Percentiles rank a stretch among this genome's conserved stretches.
phyloP scores from a whole-genome alignment of 2,797 vertebrate genomes.

The Neostethus bicornis region DNA sequence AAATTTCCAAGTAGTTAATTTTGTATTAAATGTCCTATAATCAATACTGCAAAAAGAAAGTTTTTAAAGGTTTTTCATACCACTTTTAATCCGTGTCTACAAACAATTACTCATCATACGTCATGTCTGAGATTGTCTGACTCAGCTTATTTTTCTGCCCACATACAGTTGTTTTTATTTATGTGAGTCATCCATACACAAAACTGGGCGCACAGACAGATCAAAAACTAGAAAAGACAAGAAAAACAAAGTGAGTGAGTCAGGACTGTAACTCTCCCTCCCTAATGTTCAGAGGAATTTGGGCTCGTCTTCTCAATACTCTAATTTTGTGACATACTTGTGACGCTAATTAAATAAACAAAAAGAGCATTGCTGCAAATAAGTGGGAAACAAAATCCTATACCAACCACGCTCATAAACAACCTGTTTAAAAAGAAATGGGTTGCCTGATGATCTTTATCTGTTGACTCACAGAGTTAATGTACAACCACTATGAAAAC shows the following conservation, averaged over 20 bases:
- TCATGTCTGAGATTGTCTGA: slow-evolving; percentile 51
- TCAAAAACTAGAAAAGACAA: slow-evolving; percentile 22
- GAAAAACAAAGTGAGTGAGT: slow-evolving; percentile 57
- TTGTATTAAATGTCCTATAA: too few species aligned
- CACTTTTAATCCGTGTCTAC: background rate
- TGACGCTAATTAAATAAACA: slow-evolving; percentile 38
- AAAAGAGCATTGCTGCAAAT: slow-evolving; percentile 18
- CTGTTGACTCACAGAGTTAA: slow-evolving; percentile 50
- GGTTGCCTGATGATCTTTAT: background rate
- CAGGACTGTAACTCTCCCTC: slow-evolving; percentile 34
- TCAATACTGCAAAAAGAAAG: too few species aligned
- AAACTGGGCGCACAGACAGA: slow-evolving; percentile 18
- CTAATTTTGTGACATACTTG: slow-evolving; percentile 35
- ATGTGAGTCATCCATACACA: slow-evolving; percentile 54
- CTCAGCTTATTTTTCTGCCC: slow-evolving; percentile 37
- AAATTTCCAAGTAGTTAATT: too few species aligned
- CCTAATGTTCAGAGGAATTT: slow-evolving; percentile 16
- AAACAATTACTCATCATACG: slow-evolving; percentile 42
- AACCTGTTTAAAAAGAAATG: slow-evolving; percentile 20
- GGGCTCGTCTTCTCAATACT: slow-evolving; percentile 19
- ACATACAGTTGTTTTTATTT: slow-evolving; percentile 18
- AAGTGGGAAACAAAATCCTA: slow-evolving; percentile 25
- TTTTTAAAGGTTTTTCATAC: too few species aligned
- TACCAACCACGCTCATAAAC: slow-evolving; percentile 15
- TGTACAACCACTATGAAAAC: slow-evolving; percentile 39